A percentile compares a stretch with the other conserved stretches of the same genome.
Evolutionary conservation across 2,113 vertebrate genomes (phyloP).

Genomic region (Amia ocellicauda): DNA sequence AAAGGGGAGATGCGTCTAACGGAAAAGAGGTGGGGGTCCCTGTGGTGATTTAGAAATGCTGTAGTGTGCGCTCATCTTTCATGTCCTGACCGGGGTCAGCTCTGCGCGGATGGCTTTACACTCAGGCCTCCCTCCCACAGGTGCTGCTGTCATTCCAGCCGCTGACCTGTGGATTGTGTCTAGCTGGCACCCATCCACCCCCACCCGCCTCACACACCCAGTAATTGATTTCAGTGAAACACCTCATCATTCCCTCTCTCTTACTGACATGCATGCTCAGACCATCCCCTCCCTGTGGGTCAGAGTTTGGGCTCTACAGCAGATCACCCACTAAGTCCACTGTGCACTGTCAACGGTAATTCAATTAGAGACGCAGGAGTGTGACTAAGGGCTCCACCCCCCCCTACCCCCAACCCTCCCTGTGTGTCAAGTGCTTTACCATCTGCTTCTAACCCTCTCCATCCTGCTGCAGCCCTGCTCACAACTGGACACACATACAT

Average conservation of each 20-base stretch:
- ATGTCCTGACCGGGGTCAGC: slow-evolving; percentile 74
- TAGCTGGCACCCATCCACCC: slow-evolving; percentile 44
- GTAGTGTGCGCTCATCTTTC: slow-evolving; percentile 71
- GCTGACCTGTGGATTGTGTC: slow-evolving; percentile 65
- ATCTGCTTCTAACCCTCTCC: slow-evolving; percentile 57
- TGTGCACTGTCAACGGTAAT: slow-evolving; percentile 86
- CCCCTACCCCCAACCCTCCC: no score
- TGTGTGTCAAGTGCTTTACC: slow-evolving; percentile 75
- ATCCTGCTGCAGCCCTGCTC: background rate
- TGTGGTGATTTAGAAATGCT: slow-evolving; percentile 75
- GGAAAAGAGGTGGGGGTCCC: slow-evolving; percentile 28
- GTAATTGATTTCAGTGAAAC: slow-evolving; percentile 86
- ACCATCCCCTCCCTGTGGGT: slow-evolving; percentile 29
- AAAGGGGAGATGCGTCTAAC: slow-evolving; percentile 32
- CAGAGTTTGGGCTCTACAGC: slow-evolving; percentile 27
- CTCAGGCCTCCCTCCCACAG: slow-evolving; percentile 61
- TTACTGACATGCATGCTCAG: slow-evolving; percentile 1
- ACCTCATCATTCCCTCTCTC: slow-evolving; percentile 32
- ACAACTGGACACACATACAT: slow-evolving; percentile 1
- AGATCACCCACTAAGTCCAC: slow-evolving; percentile 69
- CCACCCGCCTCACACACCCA: slow-evolving; percentile 46
- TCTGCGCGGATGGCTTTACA: slow-evolving; percentile 36
- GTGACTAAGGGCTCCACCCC: no score
- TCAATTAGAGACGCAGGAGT: slow-evolving; percentile 84
- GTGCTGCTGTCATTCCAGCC: slow-evolving; percentile 83